A percentile compares a stretch with the other conserved stretches of the same genome.
Conservation (phyloP, 1,140 invertebrate species). For the Magallana angulata region DNA sequence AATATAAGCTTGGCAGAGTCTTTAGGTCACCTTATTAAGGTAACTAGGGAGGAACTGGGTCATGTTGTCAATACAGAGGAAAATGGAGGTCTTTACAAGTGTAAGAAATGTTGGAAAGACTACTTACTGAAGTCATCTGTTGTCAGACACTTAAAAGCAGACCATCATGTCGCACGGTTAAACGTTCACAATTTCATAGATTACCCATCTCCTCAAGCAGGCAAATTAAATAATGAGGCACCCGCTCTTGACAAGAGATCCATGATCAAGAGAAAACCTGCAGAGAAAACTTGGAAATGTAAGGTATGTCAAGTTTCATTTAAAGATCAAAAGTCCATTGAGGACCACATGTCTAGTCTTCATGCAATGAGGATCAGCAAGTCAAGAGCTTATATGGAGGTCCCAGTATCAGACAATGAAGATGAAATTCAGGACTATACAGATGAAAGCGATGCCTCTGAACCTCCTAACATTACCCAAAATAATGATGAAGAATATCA, state of each 20-base stretch:
- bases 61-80: background rate
- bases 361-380: constrained; percentile 26
- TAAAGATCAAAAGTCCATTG: constrained; percentile 18
- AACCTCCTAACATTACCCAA: background rate
- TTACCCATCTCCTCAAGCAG: background rate
- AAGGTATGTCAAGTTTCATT: constrained; percentile 3
- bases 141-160: background rate
- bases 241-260: background rate
- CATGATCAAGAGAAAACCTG: background rate
- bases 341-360: constrained; percentile 6
- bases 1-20: background rate
- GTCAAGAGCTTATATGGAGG: constrained; percentile 5
- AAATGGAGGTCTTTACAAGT: background rate
- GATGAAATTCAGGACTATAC: background rate
- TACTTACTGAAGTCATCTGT: constrained; percentile 3
- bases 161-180: background rate
- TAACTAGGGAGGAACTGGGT: background rate
- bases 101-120: background rate
- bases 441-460: background rate
- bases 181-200: background rate
- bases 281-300: background rate
- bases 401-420: background rate
- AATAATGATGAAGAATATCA: background rate
- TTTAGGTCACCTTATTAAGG: background rate
- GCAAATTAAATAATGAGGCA: background rate